Base-by-base conservation (phyloP, 2,797 vertebrate genomes). In the Gadopsis bispinosus region DNA sequence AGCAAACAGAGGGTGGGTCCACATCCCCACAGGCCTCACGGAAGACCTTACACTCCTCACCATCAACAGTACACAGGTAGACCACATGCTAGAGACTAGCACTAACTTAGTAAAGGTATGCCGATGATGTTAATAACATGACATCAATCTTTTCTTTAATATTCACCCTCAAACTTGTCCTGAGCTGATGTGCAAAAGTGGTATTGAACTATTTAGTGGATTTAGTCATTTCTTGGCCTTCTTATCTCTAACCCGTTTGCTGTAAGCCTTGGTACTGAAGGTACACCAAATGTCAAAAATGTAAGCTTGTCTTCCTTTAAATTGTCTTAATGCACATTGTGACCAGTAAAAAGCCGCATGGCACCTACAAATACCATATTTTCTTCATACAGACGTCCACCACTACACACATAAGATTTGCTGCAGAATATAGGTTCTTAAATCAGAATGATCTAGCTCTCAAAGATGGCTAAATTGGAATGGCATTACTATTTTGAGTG, bases 41-140 rank as follows among this genome's bases (percentile, higher is more conserved):
- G 48, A 17, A 86, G 81, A 43, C 54, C 82, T 1, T 84, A 81
- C 69, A 59, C 77, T 4, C 73, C 86, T 29, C 81, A 68, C 5
- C 58, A 67, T 3, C 81, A 11, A 0, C 75, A 26, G 4, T 69
- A 74, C 54, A 6, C 74, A 83, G 91, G 93, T 92, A 92, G 9
- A 37, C 9, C 11, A 26, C 6, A 31, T 41, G 14, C 13, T 16
- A 17, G 47, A 48, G 4, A 37, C 19, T 2, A 29, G 7, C 22
- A n/a, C 47, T 17, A 59, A 19, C 4, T 22, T 13, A 29, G 4
- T 50, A 7, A 31, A 66, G 22, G 16, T 56, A 66, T 31, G n/a
- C 11, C 12, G 37, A 29, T 69, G 39, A 35, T 55, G 14, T 37
- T 43, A 19, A 70, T 20, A 20, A 29, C 22, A 51, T 63, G 43